Conservation (phyloP, 2,888 invertebrate genomes). For the Neuroscelio doddi region DNA sequence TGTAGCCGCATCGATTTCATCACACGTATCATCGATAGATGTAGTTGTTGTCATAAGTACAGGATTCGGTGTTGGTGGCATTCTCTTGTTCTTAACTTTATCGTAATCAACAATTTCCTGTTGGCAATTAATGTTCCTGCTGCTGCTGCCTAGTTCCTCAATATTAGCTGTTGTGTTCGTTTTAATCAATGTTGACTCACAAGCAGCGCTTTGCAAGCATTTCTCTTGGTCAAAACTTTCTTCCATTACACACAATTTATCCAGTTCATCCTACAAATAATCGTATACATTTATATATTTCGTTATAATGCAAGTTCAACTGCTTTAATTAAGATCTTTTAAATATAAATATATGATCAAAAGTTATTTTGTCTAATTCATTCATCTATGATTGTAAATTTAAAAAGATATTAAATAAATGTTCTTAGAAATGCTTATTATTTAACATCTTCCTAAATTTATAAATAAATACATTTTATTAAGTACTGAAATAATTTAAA, state of each 20-base stretch:
- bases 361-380: too few species aligned
- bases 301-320: too few species aligned
- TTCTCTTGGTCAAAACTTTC: slow-evolving; percentile 46
- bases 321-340: too few species aligned
- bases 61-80: slow-evolving; percentile 66
- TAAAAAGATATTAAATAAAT: too few species aligned
- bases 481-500: too few species aligned
- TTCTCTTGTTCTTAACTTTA: slow-evolving; percentile 32
- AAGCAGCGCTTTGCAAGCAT: slow-evolving; percentile 27
- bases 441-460: too few species aligned
- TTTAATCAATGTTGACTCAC: slow-evolving; percentile 10
- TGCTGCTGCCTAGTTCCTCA: slow-evolving; percentile 15
- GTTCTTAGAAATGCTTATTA: too few species aligned
- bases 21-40: slow-evolving; percentile 55
- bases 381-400: too few species aligned
- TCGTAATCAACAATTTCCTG: slow-evolving; percentile 9
- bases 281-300: too few species aligned
- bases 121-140: slow-evolving; percentile 21
- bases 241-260: slow-evolving; percentile 68
- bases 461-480: too few species aligned
- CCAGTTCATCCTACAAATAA: slow-evolving; percentile 66
- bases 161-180: slow-evolving; percentile 40
- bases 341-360: too few species aligned
- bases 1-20: slow-evolving; percentile 60
- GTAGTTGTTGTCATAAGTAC: slow-evolving; percentile 57